Base-by-base conservation (phyloP, 2,888 invertebrate species). In the Drosophila ustulata region DNA sequence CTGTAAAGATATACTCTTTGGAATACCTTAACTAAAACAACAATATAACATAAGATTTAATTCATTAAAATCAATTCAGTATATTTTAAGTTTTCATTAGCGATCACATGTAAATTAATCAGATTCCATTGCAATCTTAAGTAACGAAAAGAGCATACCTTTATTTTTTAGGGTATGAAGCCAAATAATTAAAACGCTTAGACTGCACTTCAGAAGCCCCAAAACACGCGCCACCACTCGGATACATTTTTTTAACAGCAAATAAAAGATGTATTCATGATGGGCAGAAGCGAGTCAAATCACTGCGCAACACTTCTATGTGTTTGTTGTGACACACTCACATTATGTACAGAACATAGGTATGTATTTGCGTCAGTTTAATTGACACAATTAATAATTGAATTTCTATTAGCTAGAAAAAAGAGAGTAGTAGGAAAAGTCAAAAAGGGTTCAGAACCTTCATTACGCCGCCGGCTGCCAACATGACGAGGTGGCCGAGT, bases 401-500 rank as follows among this genome's bases (percentile, higher is more conserved):
- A 49, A 32, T 26, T 13, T 41, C 23, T 28, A 57, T 57, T 41
- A 28, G 1, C 13, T 32, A 26, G 8, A 34, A 5, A 41, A 26
- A 51, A 5, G n/a, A 41, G 32, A 52, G 51, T 41, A 41, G 28
- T 43, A 26, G 37, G n/a, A 52, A 32, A 11, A 23, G 4, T 30
- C 3, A 13, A 11, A 46, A 50, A 59, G 53, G 64, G 63, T 58
- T 78, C 64, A 78, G 78, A 74, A 65, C 43, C 23, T 7, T 57
- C 64, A 63, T 78, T 77, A 51, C 25, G 63, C 52, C 7, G 67
- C 32, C 51, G 26, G 11, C 50, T 5, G 41, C 9, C 70, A 66
- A n/a, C 45, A 66, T 18, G 95, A 95, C 95, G 95, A 95, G 95
- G 95, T 96, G 96, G 95, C 95, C 95, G 96, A 96, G 96, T 95